Evolutionary conservation across 2,888 invertebrate genomes (phyloP), one percentile per base, ranked within the genome.

Genomic region (Nemoura dubitans): DNA sequence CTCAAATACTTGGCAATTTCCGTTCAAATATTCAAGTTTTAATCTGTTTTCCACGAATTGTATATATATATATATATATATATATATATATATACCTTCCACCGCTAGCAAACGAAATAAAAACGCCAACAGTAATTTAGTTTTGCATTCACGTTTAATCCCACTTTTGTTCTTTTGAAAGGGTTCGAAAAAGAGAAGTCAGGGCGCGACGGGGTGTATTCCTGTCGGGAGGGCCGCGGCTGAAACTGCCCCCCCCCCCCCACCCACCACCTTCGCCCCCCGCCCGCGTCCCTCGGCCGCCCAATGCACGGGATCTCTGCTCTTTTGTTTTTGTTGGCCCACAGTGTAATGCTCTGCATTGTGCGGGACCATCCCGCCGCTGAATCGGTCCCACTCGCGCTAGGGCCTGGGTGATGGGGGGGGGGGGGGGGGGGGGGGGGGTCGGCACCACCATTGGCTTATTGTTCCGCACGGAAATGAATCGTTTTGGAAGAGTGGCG

Each of bases 21-120:
- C 59, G 59, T 59, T 59, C 59, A 59, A 59, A 59, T 59, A 59
- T 59, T 59, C 59, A 59, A 59, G 59, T 59, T 59, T 59, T 59
- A 59, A 59, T 59, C 59, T 59, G 59, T 14, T 59, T 59, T 21
- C 21, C 59, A 21, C 59, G 59, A 59, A 59, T 59, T 59, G 16
- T 59, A 59, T 59, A 59, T n/a, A n/a, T n/a, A n/a, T n/a, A n/a
- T n/a, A n/a, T n/a, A n/a, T n/a, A n/a, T n/a, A n/a, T n/a, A n/a
- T n/a, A n/a, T n/a, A n/a, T n/a, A n/a, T n/a, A n/a, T n/a, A n/a
- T n/a, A n/a, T n/a, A n/a, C n/a, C 59, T 14, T 59, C 21, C 16
- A 21, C 21, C 59, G 59, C 59, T 21, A 10, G 59, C 16, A 59
- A 59, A 59, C 59, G 14, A 59, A 59, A 59, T 21, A 59, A 59